Percentiles rank a stretch among this genome's conserved stretches.
phyloP scores from a whole-genome alignment of 2,113 vertebrate genomes.

The Oreochromis niloticus region DNA sequence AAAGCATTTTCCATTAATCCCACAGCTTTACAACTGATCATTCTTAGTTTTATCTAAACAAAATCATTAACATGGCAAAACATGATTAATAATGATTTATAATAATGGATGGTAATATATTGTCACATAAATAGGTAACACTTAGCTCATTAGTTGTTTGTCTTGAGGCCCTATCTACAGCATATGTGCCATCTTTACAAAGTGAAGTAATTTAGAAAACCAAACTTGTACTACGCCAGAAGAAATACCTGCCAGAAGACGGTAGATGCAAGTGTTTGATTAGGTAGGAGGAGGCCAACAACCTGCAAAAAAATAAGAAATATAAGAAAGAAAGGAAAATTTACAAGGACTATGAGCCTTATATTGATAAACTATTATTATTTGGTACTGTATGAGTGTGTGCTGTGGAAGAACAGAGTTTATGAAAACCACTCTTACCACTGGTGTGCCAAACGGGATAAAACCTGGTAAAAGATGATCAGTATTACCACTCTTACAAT shows the following conservation, averaged over 20 bases:
- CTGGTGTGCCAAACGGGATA: slow-evolving; percentile 91
- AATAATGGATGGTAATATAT: background rate
- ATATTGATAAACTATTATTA: background rate
- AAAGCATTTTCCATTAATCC: background rate
- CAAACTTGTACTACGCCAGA: background rate
- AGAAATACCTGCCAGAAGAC: slow-evolving; percentile 88
- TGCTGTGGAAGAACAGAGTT: background rate
- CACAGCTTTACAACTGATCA: background rate
- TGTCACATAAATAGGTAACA: background rate
- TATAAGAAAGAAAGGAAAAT: background rate
- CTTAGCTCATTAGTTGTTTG: background rate
- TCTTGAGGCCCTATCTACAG: background rate
- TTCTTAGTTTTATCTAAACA: background rate
- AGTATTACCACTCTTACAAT: background rate
- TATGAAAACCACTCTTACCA: slow-evolving; percentile 73
- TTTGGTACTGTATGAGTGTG: background rate
- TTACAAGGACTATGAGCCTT: background rate
- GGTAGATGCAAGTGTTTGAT: slow-evolving; percentile 86
- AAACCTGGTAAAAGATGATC: slow-evolving; percentile 75
- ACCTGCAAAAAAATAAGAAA: slow-evolving; percentile 67
- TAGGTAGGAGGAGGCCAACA: slow-evolving; percentile 90
- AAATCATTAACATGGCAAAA: background rate
- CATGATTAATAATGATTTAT: background rate
- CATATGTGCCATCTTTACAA: background rate
- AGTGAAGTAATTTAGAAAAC: background rate